These are phyloP conservation scores for Notoglanidium macrostoma DNA, from an alignment of 2,797 vertebrate genomes.

Conservation along the genomic window DNA sequence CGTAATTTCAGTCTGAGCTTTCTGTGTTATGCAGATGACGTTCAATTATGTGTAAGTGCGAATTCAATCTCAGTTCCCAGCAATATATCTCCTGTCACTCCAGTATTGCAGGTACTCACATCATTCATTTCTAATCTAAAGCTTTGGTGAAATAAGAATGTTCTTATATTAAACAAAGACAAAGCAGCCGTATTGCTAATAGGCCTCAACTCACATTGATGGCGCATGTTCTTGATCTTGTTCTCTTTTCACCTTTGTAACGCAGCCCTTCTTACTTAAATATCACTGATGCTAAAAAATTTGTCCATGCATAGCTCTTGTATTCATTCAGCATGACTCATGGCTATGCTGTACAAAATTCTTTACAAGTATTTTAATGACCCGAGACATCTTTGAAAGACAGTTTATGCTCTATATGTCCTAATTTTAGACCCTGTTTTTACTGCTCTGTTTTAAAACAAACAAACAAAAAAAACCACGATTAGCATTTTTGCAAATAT, in stretches of 20 bases:
- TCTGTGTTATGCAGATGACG: not conserved
- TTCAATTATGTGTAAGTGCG: not conserved
- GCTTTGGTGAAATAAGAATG: not conserved
- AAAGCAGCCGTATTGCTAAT: not conserved
- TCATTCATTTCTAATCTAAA: not conserved
- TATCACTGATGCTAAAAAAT: not conserved
- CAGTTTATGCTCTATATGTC: not conserved
- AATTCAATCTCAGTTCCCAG: not conserved
- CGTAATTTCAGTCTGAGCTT: not conserved
- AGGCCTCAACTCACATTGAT: not conserved
- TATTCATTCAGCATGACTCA: not conserved
- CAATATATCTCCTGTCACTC: not conserved
- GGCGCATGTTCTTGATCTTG: not conserved
- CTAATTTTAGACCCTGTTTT: not conserved
- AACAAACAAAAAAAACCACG: not conserved
- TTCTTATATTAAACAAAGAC: not conserved
- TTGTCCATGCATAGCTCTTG: not conserved
- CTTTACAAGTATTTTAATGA: not conserved
- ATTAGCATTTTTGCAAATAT: not conserved
- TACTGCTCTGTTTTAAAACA: not conserved
- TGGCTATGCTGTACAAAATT: not conserved
- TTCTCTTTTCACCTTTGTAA: not conserved
- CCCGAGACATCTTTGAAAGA: not conserved
- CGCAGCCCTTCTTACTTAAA: not conserved
- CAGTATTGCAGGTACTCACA: not conserved